phyloP scores from a whole-genome alignment of 2,113 vertebrate species.

The Monopterus albus region DNA sequence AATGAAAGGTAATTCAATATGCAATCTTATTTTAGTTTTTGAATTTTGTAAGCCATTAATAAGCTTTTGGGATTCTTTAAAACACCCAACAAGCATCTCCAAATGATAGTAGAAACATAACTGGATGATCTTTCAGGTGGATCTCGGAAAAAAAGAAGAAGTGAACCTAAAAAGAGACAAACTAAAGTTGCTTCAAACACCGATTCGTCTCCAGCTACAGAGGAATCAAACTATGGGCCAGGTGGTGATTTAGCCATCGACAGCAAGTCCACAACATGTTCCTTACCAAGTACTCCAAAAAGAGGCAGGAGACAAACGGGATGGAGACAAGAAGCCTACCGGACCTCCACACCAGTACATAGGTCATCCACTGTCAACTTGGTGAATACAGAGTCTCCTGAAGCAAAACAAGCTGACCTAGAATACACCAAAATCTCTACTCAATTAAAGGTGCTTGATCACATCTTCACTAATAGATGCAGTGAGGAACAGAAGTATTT shows the following conservation, averaged over 20 bases:
- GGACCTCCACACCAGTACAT: conserved; percentile 61
- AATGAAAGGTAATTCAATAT: conserved; percentile 33
- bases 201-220: background rate
- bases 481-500: too few relatives aligned
- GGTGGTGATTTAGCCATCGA: background rate
- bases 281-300: conserved; percentile 35
- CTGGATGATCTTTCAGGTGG: conserved; percentile 30
- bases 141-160: conserved; percentile 34
- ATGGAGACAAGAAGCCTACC: background rate
- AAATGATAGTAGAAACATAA: background rate
- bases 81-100: background rate
- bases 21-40: background rate
- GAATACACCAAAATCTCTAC: conserved; percentile 10
- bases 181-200: background rate
- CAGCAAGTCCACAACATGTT: background rate
- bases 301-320: background rate
- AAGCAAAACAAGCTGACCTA: background rate
- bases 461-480: background rate
- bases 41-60: background rate
- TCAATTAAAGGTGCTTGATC: conserved; percentile 42
- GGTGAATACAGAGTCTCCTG: background rate
- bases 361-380: background rate
- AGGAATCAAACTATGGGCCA: conserved; percentile 11
- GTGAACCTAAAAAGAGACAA: conserved; percentile 5
- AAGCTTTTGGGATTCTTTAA: background rate